Evolutionary conservation across 2,888 invertebrate genomes (phyloP).

Genomic region (Sphaeridia pumilis): DNA sequence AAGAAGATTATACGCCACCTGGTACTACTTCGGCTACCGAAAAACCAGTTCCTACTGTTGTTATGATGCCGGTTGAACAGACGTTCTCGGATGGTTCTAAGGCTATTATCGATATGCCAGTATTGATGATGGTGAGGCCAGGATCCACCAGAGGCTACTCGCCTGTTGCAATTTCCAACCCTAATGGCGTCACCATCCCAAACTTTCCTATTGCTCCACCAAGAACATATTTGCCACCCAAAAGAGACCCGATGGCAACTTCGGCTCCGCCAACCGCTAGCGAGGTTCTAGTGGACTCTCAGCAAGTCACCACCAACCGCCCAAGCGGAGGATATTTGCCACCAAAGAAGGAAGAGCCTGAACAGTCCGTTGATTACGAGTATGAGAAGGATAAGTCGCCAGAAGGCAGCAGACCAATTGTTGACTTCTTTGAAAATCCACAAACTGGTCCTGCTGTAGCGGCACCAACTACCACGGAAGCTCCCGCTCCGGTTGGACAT

Average conservation of each 20-base stretch:
- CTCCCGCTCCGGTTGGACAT: not conserved
- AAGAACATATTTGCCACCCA: slow-evolving; percentile 12
- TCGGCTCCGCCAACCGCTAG: not conserved
- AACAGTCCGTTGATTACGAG: slow-evolving; percentile 15
- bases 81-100: slow-evolving; percentile 28
- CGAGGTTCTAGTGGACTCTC: slow-evolving; percentile 8
- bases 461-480: slow-evolving; percentile 5
- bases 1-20: not conserved
- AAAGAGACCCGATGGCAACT: slow-evolving; percentile 6
- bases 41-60: slow-evolving; percentile 17
- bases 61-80: slow-evolving; percentile 30
- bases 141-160: slow-evolving; percentile 3
- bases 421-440: not conserved
- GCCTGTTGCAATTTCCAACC: slow-evolving; percentile 12
- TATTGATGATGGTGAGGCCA: slow-evolving; percentile 18
- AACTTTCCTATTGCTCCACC: slow-evolving; percentile 15
- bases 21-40: slow-evolving; percentile 4
- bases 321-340: slow-evolving; percentile 5
- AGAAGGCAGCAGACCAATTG: not conserved
- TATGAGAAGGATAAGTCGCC: slow-evolving; percentile 1
- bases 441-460: not conserved
- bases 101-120: slow-evolving; percentile 29
- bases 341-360: not conserved
- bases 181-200: slow-evolving; percentile 14
- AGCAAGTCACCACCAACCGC: slow-evolving; percentile 1